Evolutionary conservation across 2,797 vertebrate genomes (phyloP).

Genomic region (Pyrrhura leucotis): DNA sequence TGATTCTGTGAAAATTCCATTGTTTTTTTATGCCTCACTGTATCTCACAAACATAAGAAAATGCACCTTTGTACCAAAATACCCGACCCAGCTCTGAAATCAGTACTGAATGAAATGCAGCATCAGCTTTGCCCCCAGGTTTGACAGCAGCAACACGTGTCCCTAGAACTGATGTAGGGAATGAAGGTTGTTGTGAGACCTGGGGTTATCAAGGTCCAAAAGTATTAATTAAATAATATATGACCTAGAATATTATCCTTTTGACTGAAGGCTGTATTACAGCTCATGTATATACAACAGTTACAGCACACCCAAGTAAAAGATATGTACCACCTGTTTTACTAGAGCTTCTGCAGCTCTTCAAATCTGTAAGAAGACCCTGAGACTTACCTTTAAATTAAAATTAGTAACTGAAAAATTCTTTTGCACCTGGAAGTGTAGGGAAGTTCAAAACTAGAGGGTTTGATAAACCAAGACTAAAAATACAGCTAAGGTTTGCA

Average conservation of each 20-base stretch:
- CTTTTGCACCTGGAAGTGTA: not conserved
- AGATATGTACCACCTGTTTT: not conserved
- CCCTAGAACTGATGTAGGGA: not conserved
- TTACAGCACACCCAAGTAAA: not conserved
- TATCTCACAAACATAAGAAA: not conserved
- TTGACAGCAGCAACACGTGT: not conserved
- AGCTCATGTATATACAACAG: rapidly evolving
- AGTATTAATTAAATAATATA: not conserved
- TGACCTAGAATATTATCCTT: not conserved
- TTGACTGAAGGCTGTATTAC: not conserved
- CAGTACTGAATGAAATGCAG: not conserved
- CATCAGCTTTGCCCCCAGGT: not conserved
- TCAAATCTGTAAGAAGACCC: not conserved
- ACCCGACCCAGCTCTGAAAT: not conserved
- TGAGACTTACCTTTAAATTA: not conserved
- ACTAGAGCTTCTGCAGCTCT: not conserved
- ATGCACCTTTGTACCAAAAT: not conserved
- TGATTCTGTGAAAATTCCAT: not conserved
- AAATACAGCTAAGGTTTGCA: not conserved
- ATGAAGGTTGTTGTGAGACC: rapidly evolving
- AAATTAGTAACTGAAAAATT: not conserved
- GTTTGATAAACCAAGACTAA: not conserved
- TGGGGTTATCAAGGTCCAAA: not conserved
- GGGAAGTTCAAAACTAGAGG: not conserved
- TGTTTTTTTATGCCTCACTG: not conserved